These are phyloP conservation scores for Orbicella faveolata DNA, from an alignment of 64 coral and sea anemone genomes.

Conservation along the genomic window DNA sequence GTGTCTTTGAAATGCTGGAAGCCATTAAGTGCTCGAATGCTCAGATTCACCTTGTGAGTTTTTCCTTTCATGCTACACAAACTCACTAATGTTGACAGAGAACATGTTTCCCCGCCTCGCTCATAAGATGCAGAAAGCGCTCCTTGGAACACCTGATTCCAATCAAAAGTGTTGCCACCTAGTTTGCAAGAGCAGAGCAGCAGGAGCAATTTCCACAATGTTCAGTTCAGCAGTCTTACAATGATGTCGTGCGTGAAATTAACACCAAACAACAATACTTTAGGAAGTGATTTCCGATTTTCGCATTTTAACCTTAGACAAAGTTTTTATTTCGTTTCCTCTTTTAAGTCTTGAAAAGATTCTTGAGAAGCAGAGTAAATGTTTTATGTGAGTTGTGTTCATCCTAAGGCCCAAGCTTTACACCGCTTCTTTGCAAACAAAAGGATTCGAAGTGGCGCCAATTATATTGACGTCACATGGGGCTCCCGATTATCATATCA, in stretches of 20 bases:
- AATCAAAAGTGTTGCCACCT: slow-evolving; percentile 19
- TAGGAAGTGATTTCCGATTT: background rate
- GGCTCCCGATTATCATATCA: slow-evolving; percentile 39
- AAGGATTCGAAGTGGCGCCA: slow-evolving; percentile 37
- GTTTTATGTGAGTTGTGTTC: slow-evolving; percentile 1
- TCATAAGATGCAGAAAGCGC: background rate
- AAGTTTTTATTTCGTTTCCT: background rate
- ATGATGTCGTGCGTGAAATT: slow-evolving; percentile 34
- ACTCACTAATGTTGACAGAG: background rate
- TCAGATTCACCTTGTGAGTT: background rate
- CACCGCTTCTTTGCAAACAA: slow-evolving; percentile 19
- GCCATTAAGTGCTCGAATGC: background rate
- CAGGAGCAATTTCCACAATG: slow-evolving; percentile 24
- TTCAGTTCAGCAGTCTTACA: slow-evolving; percentile 6
- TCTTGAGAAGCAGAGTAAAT: background rate
- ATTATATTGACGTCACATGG: slow-evolving; percentile 47
- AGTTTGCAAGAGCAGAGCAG: slow-evolving; percentile 22
- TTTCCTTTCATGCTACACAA: background rate
- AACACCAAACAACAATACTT: slow-evolving; percentile 5
- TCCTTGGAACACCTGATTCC: slow-evolving; percentile 1
- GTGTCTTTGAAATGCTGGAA: slow-evolving; percentile 42
- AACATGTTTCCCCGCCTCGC: background rate
- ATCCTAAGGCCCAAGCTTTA: background rate
- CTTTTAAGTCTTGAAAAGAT: background rate
- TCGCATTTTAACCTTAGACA: background rate